These are phyloP conservation scores for Zosterops japonicus DNA, from an alignment of 2,113 vertebrate genomes.

Conservation along the genomic window DNA sequence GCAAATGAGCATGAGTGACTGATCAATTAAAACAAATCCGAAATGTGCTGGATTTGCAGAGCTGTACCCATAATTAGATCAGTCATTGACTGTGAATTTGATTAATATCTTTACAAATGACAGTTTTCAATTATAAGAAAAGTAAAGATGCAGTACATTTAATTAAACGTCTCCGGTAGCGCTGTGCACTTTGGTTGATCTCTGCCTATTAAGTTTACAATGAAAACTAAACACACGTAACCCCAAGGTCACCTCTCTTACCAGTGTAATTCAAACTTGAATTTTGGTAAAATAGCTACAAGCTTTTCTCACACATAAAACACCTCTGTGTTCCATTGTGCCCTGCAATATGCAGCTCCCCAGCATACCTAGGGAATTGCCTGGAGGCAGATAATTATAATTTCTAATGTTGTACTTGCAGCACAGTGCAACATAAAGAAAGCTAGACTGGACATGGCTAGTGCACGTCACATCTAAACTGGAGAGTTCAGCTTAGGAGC, in stretches of 20 bases:
- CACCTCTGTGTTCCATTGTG: neutral
- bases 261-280: neutral
- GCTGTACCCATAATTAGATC: slow-evolving; percentile 51
- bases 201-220: slow-evolving; percentile 45
- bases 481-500: neutral
- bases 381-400: slow-evolving; percentile 9
- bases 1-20: slow-evolving; percentile 58
- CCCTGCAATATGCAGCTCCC: neutral
- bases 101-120: slow-evolving; percentile 62
- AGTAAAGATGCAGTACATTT: slow-evolving; percentile 47
- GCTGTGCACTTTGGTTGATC: slow-evolving; percentile 13
- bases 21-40: slow-evolving; percentile 65
- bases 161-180: slow-evolving; percentile 28
- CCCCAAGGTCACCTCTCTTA: slow-evolving; percentile 35
- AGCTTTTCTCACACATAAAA: neutral
- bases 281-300: slow-evolving; percentile 3
- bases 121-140: slow-evolving; percentile 64
- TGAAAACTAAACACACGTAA: slow-evolving; percentile 31
- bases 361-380: neutral
- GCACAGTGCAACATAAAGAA: neutral
- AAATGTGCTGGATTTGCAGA: slow-evolving; percentile 32
- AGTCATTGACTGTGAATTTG: slow-evolving; percentile 51
- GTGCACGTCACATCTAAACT: neutral
- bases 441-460: neutral
- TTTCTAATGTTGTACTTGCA: slow-evolving; percentile 11